These are phyloP conservation scores for Diorhabda elongata DNA, from an alignment of 1,140 invertebrate genomes.

Conservation along the genomic window DNA sequence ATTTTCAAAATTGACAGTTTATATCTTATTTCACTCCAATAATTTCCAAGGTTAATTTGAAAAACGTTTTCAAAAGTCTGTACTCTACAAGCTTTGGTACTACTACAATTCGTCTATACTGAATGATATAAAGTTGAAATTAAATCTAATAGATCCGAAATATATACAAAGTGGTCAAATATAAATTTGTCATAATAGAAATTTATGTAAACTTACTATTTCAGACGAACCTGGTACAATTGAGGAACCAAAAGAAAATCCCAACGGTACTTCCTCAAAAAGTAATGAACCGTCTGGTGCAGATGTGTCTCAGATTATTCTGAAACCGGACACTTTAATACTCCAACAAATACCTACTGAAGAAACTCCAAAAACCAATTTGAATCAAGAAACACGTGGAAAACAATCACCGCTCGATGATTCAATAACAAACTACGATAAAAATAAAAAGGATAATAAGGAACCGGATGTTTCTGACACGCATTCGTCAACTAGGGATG, in stretches of 20 bases:
- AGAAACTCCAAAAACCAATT: neutral
- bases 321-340: neutral
- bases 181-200: too few relatives aligned
- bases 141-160: too few relatives aligned
- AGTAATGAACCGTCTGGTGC: neutral
- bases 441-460: conserved; percentile 16
- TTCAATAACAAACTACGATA: conserved; percentile 9
- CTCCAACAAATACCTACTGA: neutral
- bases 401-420: neutral
- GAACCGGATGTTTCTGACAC: conserved; percentile 8
- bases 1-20: too few relatives aligned
- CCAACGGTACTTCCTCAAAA: neutral
- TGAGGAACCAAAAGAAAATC: neutral
- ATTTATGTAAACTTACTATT: too few relatives aligned
- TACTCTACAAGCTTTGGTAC: too few relatives aligned
- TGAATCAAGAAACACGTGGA: neutral
- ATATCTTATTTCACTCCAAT: too few relatives aligned
- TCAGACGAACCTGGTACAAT: neutral
- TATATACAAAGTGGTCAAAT: too few relatives aligned
- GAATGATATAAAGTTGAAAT: too few relatives aligned
- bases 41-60: too few relatives aligned
- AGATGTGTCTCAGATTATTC: neutral
- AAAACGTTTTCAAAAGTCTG: too few relatives aligned
- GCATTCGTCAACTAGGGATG: neutral
- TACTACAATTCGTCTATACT: too few relatives aligned